These are phyloP conservation scores for Copidosoma floridanum DNA, from an alignment of 1,140 invertebrate species.

Conservation along the genomic window DNA sequence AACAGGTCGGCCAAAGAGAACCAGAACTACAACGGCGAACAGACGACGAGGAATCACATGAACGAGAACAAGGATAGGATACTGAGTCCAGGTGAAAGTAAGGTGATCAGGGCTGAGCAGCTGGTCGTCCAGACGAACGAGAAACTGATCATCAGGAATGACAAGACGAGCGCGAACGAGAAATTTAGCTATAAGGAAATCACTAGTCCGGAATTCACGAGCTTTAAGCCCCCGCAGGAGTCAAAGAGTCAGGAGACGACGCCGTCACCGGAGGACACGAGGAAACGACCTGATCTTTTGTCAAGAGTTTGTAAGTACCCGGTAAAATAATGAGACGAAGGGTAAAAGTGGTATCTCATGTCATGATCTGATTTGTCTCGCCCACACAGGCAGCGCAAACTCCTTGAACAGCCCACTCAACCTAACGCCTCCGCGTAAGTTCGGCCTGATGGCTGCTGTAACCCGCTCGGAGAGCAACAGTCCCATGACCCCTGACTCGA, in stretches of 20 bases:
- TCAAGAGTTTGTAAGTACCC: constrained; percentile 66
- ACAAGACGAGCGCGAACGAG: constrained; percentile 52
- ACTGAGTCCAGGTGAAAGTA: constrained; percentile 35
- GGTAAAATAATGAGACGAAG: too few relatives aligned
- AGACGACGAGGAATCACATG: constrained; percentile 36
- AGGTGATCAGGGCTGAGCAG: constrained; percentile 33
- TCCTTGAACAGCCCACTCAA: constrained; percentile 50
- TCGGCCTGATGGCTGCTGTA: constrained; percentile 48
- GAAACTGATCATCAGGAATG: constrained; percentile 54
- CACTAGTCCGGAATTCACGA: constrained; percentile 51
- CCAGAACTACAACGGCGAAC: constrained; percentile 45
- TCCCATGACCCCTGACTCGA: constrained; percentile 53
- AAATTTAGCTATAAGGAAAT: constrained; percentile 51
- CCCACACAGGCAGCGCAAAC: constrained; percentile 48
- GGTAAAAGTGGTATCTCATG: neutral
- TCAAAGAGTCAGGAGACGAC: constrained; percentile 37
- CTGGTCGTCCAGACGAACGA: constrained; percentile 36
- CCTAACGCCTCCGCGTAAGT: constrained; percentile 49
- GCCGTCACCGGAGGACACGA: constrained; percentile 49
- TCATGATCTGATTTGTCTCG: neutral
- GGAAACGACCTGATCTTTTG: constrained; percentile 64
- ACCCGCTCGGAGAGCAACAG: constrained; percentile 48
- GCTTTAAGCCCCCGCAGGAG: constrained; percentile 49
- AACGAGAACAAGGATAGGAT: constrained; percentile 26
- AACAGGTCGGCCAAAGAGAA: constrained; percentile 58